These are phyloP conservation scores for Lutraria rhynchaena DNA, from an alignment of 1,140 invertebrate genomes.

Conservation along the genomic window DNA sequence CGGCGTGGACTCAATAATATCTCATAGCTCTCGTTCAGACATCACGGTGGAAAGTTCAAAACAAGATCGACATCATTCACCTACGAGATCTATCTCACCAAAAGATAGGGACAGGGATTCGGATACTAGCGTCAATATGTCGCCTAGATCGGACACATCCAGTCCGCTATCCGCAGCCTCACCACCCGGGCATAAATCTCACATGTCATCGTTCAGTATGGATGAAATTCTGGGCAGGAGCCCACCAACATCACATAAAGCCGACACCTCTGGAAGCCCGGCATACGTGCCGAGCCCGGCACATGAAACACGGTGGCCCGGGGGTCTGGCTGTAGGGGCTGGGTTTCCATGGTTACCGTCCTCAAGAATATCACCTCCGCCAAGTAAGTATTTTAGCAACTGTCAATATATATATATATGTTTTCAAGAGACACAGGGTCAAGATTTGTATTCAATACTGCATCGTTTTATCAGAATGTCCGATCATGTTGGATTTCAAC, in stretches of 20 bases:
- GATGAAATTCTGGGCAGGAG: conserved; percentile 51
- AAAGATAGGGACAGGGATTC: conserved; percentile 27
- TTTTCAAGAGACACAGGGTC: too few relatives aligned
- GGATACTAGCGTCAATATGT: conserved; percentile 44
- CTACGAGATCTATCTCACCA: not conserved
- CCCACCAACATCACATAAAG: conserved; percentile 35
- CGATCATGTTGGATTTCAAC: too few relatives aligned
- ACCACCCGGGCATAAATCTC: conserved; percentile 46
- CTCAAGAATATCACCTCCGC: conserved; percentile 51
- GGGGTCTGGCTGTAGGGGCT: conserved; percentile 30
- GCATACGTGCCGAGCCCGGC: conserved; percentile 56
- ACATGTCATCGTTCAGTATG: conserved; percentile 54
- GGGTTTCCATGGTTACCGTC: conserved; percentile 56
- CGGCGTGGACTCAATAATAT: conserved; percentile 56
- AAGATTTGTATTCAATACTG: too few relatives aligned
- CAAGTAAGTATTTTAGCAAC: conserved; percentile 53
- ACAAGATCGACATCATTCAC: not conserved
- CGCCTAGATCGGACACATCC: conserved; percentile 46
- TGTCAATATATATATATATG: too few relatives aligned
- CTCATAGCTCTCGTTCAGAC: conserved; percentile 16
- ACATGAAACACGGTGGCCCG: conserved; percentile 51
- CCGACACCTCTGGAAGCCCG: conserved; percentile 16
- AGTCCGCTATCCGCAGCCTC: conserved; percentile 39
- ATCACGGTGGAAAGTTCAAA: not conserved
- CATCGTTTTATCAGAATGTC: too few relatives aligned